Base-by-base conservation (phyloP, 2,113 vertebrate genomes). In the Muscicapa adusta region DNA sequence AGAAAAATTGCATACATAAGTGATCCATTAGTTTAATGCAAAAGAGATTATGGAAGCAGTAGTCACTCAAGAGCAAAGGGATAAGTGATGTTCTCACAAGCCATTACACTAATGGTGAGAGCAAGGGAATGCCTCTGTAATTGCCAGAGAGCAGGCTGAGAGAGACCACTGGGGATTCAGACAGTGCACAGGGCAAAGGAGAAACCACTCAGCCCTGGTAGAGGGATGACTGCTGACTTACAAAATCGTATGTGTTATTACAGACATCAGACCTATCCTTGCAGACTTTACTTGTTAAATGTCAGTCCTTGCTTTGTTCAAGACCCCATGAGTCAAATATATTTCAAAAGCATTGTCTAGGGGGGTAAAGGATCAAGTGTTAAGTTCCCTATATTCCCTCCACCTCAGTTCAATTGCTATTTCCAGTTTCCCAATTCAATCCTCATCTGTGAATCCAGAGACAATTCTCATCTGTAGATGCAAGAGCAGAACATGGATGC, bases 21-120 rank as follows among this genome's bases (percentile, higher is more conserved):
- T 68, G 63, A 80, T 42, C 73, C 91, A 91, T 91, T 89, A 94
- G 79, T 70, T 78, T 87, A 92, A 93, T 73, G 67, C 86, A 71
- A 77, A 91, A 91, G 70, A 75, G 67, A 91, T 86, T 86, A 87
- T 8, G 31, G 80, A 91, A 93, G 50, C 61, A 63, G 38, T 29
- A 96, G 85, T 65, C 76, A 60, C 74, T 94, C 74, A 79, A 53
- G 85, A 95, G 93, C 91, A 75, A 88, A 78, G 50, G 56, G 79
- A 58, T 92, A 94, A 96, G 86, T 61, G 92, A 93, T 91, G 71
- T 15, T 92, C 85, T 89, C 54, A 58, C 77, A 62, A 66, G 84
- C 77, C 88, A 94, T 93, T 95, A 94, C 2, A 0, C 67, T 95
- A 95, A 94, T 93, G 81, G 91, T 18, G 58, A 94, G 76, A 92